A percentile compares a stretch with the other conserved stretches of the same genome.
Evolutionary conservation across 2,113 vertebrate genomes (phyloP).

Genomic region (Fregetta grallaria): DNA sequence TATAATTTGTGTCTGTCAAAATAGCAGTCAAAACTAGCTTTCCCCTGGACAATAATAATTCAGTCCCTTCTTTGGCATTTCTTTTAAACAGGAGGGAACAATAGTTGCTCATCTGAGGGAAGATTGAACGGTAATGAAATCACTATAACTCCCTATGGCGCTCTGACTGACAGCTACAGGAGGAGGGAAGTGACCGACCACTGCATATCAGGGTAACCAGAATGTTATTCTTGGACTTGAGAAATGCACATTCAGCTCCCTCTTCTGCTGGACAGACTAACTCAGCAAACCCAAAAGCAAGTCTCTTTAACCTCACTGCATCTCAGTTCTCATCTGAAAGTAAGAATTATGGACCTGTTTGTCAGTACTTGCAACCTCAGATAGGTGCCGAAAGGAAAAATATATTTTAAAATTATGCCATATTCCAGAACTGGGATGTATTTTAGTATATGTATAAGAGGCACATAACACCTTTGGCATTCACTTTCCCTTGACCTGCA

Average conservation of each 20-base stretch:
- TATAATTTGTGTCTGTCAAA: background rate
- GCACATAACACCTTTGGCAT: background rate
- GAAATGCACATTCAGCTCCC: background rate
- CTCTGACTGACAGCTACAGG: background rate
- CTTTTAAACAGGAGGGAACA: background rate
- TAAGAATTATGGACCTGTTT: background rate
- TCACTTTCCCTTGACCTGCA: background rate
- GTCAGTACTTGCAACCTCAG: background rate
- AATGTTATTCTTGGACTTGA: background rate
- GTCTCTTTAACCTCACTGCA: background rate
- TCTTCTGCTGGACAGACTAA: background rate
- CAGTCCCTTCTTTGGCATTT: background rate
- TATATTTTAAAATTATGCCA: background rate
- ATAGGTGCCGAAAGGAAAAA: background rate
- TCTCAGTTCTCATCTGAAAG: background rate
- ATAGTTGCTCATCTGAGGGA: background rate
- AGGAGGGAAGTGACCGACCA: fast-evolving
- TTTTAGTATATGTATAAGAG: background rate
- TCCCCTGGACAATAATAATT: background rate
- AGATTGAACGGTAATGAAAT: background rate
- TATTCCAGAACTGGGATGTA: background rate
- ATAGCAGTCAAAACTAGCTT: background rate
- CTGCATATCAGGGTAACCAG: background rate
- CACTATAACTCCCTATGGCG: background rate
- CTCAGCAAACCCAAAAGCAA: background rate